Evolutionary conservation across 2,113 vertebrate genomes (phyloP).

Genomic region (Cyphomyrus discorhynchus): DNA sequence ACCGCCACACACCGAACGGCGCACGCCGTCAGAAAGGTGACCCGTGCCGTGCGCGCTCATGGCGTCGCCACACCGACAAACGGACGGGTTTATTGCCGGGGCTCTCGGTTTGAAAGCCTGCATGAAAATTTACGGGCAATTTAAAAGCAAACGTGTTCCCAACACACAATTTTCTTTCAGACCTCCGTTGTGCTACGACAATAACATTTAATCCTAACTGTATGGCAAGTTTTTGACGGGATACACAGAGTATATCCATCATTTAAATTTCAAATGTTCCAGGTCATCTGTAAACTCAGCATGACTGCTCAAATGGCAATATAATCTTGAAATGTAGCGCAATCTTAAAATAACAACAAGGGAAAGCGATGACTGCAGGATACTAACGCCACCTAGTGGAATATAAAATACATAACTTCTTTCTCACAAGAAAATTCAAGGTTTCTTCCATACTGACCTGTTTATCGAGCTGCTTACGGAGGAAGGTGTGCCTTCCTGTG

Average conservation of each 20-base stretch:
- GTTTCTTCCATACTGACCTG: neutral
- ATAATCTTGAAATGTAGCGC: neutral
- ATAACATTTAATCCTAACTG: neutral
- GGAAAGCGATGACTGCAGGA: neutral
- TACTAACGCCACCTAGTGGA: constrained; percentile 4
- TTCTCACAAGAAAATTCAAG: neutral
- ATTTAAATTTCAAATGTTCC: constrained; percentile 7
- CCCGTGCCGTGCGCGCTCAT: neutral
- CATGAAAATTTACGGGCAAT: neutral
- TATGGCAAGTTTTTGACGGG: neutral
- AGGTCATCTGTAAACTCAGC: constrained; percentile 1
- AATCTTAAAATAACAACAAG: neutral
- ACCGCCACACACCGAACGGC: neutral
- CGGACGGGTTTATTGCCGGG: neutral
- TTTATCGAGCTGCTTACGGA: neutral
- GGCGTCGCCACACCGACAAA: neutral
- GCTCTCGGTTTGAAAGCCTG: neutral
- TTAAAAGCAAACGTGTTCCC: neutral
- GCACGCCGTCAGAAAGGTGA: neutral
- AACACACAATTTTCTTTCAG: neutral
- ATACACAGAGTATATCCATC: neutral
- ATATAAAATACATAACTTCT: neutral
- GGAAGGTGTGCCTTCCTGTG: neutral
- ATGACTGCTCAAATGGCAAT: neutral
- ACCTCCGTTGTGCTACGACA: neutral